Percentiles rank a stretch among this genome's conserved stretches.
Conservation (phyloP, 2,888 invertebrate genomes). For the Leucoma salicis region DNA sequence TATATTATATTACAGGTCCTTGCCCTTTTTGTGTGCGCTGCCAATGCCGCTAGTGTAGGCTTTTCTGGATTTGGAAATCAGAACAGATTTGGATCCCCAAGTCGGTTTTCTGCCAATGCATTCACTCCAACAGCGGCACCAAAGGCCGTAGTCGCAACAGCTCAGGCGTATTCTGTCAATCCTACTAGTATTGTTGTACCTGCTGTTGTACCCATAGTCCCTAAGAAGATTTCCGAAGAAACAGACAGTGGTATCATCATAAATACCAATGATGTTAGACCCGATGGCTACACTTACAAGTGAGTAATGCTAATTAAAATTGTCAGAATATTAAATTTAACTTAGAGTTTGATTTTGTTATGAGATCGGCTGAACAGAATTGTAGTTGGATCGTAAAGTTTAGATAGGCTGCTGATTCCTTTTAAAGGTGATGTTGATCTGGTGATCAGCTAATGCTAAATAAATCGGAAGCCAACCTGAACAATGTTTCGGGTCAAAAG, state of each 20-base stretch:
- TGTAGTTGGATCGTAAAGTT: too few relatives aligned
- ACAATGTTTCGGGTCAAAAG: too few relatives aligned
- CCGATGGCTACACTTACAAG: background rate
- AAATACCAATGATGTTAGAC: background rate
- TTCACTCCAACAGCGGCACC: background rate
- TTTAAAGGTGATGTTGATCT: too few relatives aligned
- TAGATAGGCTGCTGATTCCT: too few relatives aligned
- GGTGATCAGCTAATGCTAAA: too few relatives aligned
- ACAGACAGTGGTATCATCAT: background rate
- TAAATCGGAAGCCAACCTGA: too few relatives aligned
- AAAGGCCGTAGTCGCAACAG: background rate
- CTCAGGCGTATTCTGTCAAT: background rate
- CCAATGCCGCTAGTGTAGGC: background rate
- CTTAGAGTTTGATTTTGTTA: too few relatives aligned
- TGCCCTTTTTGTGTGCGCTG: constrained; percentile 22
- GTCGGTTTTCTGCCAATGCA: background rate
- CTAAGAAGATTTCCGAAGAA: background rate
- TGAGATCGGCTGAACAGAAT: too few relatives aligned
- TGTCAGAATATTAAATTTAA: too few relatives aligned
- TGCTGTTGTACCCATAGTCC: background rate
- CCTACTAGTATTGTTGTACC: background rate
- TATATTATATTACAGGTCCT: constrained; percentile 17
- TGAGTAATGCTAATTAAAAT: background rate
- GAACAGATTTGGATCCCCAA: background rate
- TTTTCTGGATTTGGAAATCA: background rate